These are phyloP conservation scores for Gymnothorax reevesii DNA, from an alignment of 2,797 vertebrate genomes.

Conservation along the genomic window DNA sequence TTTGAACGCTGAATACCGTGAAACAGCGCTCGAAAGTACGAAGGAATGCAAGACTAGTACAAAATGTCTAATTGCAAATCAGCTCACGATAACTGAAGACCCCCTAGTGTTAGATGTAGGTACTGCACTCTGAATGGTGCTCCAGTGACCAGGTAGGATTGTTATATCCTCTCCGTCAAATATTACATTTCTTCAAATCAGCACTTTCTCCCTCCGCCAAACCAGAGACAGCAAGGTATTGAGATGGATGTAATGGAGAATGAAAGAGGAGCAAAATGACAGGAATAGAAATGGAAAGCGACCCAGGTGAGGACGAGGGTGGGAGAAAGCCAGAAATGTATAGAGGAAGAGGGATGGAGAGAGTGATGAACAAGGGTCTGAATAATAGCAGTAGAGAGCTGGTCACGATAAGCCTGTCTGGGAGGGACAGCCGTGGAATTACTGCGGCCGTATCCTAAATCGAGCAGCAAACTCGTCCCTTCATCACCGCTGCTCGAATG, in stretches of 20 bases:
- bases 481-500: constrained; percentile 15
- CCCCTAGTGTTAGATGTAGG: not conserved
- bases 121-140: not conserved
- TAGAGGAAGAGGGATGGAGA: constrained; percentile 40
- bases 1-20: not conserved
- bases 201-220: not conserved
- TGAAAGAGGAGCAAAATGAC: not conserved
- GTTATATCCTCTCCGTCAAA: not conserved
- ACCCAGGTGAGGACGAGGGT: constrained; percentile 16
- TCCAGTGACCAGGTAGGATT: not conserved
- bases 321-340: constrained; percentile 32
- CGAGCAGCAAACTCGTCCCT: constrained; percentile 24
- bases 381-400: not conserved
- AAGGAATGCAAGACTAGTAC: not conserved
- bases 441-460: constrained; percentile 28
- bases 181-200: constrained; percentile 7
- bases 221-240: not conserved
- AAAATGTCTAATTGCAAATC: not conserved
- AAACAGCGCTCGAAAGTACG: not conserved
- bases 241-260: not conserved
- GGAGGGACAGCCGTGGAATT: not conserved
- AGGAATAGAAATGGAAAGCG: constrained; percentile 29
- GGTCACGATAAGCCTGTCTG: not conserved
- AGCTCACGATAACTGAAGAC: not conserved
- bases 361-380: not conserved